Evolutionary conservation across 2,113 vertebrate genomes (phyloP).

Genomic region (Parotia lawesii): DNA sequence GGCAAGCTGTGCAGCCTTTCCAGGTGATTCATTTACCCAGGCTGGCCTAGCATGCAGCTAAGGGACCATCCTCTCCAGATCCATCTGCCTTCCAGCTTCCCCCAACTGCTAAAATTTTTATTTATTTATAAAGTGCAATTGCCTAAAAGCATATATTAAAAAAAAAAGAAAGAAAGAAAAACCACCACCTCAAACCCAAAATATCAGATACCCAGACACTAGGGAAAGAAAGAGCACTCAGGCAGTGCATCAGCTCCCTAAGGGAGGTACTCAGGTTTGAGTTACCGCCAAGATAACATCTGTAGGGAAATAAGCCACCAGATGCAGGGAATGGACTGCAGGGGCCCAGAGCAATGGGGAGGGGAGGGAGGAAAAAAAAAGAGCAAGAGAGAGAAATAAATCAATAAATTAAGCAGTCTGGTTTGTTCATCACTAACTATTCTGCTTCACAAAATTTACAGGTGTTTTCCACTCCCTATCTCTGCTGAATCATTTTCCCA

Average conservation of each 20-base stretch:
- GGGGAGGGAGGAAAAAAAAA: accelerated
- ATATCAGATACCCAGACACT: background rate
- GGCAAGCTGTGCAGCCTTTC: background rate
- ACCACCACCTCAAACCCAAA: background rate
- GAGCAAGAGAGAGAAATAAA: background rate
- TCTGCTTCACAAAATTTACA: background rate
- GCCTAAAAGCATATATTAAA: background rate
- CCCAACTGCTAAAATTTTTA: background rate
- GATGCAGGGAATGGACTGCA: background rate
- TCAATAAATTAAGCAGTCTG: background rate
- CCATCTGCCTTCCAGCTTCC: background rate
- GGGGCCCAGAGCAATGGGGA: background rate
- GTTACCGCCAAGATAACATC: conserved; percentile 1
- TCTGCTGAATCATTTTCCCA: background rate
- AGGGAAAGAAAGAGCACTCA: background rate
- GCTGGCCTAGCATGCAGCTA: background rate
- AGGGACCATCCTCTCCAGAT: background rate
- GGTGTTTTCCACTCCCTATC: background rate
- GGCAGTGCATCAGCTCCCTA: background rate
- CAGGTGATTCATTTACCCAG: background rate
- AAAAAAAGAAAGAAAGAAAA: too few relatives aligned
- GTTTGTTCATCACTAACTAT: background rate
- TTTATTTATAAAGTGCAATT: background rate
- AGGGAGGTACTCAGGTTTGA: background rate
- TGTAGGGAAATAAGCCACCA: conserved; percentile 21